Evolutionary conservation across 1,140 invertebrate species (phyloP).

Genomic region (Araneus ventricosus): DNA sequence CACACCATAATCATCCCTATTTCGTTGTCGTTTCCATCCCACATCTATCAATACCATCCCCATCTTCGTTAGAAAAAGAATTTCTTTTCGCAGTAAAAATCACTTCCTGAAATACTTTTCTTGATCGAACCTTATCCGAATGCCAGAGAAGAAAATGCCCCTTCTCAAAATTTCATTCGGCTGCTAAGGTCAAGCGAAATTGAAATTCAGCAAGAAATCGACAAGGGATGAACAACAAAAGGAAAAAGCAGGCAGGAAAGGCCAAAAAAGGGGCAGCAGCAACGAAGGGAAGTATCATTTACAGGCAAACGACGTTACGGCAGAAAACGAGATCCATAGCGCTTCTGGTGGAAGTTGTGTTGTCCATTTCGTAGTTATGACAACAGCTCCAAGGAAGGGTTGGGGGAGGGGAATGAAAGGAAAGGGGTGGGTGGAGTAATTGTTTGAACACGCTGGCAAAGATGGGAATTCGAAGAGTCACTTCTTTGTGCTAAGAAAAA

Average conservation of each 20-base stretch:
- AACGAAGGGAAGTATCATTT: slow-evolving; percentile 1
- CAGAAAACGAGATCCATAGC: not conserved
- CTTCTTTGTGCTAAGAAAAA: not conserved
- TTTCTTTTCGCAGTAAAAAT: too few relatives aligned
- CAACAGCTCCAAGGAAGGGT: not conserved
- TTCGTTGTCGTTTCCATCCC: too few relatives aligned
- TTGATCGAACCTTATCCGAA: not conserved
- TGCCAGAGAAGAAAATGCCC: not conserved
- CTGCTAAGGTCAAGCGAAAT: not conserved
- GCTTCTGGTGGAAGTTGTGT: not conserved
- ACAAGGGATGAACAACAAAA: not conserved
- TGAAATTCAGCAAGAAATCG: not conserved
- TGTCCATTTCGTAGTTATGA: slow-evolving; percentile 43
- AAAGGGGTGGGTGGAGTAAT: not conserved
- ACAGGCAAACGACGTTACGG: slow-evolving; percentile 16
- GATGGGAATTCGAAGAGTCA: slow-evolving; percentile 2
- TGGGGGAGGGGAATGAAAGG: not conserved
- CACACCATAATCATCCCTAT: too few relatives aligned
- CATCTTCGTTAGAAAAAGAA: too few relatives aligned
- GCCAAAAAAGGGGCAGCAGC: not conserved
- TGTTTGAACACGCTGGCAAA: not conserved
- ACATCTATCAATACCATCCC: too few relatives aligned
- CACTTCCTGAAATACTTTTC: not conserved
- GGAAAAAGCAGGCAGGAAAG: not conserved
- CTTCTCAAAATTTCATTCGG: not conserved